Percentiles rank a stretch among this genome's conserved stretches.
Conservation (phyloP, 2,113 vertebrate species). For the Siniperca chuatsi region DNA sequence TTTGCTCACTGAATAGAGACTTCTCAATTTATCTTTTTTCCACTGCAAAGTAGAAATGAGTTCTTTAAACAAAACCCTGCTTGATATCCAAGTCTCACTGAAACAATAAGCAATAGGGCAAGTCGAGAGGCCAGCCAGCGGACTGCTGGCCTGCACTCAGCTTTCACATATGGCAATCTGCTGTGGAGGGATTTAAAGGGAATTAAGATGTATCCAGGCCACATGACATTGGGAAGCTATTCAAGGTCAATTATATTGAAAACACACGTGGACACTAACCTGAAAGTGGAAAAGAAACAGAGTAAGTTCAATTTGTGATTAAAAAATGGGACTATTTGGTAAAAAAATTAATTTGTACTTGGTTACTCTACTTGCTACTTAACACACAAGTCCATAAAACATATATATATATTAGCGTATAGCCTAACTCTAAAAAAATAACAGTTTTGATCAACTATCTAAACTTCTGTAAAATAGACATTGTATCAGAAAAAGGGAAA, state of each 20-base stretch:
- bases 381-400: neutral
- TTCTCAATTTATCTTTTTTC: neutral
- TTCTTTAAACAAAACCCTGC: neutral
- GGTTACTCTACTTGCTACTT: neutral
- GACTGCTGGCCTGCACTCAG: slow-evolving; percentile 48
- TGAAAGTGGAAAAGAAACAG: neutral
- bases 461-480: neutral
- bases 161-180: slow-evolving; percentile 73
- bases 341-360: neutral
- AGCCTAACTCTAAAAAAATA: neutral
- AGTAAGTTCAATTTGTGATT: neutral
- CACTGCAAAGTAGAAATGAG: neutral
- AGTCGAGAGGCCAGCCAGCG: slow-evolving; percentile 9
- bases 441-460: neutral
- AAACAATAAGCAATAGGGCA: slow-evolving; percentile 15
- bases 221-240: slow-evolving; percentile 62
- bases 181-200: slow-evolving; percentile 74
- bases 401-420: neutral
- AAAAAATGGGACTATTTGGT: neutral
- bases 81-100: neutral
- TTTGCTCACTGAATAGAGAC: neutral
- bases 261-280: slow-evolving; percentile 27
- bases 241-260: slow-evolving; percentile 67
- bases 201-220: slow-evolving; percentile 68
- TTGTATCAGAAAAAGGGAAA: neutral